phyloP scores from a whole-genome alignment of 1,140 invertebrate genomes.

The Drosophila tristis region DNA sequence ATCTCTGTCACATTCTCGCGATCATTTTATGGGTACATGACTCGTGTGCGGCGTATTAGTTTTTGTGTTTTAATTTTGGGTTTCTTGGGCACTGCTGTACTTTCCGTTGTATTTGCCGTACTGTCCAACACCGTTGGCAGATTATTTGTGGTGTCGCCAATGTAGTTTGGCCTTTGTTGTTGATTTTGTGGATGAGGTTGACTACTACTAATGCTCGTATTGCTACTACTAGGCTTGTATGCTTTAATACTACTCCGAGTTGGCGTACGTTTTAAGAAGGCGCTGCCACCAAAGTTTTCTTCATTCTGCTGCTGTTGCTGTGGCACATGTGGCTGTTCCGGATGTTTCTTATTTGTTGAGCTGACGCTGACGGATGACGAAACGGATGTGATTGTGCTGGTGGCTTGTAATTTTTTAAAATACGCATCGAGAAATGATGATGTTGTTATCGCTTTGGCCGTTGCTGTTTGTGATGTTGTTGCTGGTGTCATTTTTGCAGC shows the following conservation, averaged over 20 bases:
- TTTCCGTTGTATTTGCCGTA: conserved; percentile 49
- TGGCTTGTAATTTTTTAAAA: conserved; percentile 77
- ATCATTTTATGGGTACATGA: conserved; percentile 61
- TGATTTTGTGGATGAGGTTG: conserved; percentile 60
- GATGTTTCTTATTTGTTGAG: conserved; percentile 24
- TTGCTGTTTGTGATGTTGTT: conserved; percentile 44
- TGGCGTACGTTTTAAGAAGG: conserved; percentile 81
- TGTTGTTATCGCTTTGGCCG: conserved; percentile 58
- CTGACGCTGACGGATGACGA: conserved; percentile 62
- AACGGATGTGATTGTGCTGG: conserved; percentile 57
- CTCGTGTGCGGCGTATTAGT: conserved; percentile 82
- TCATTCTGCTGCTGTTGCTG: conserved; percentile 45
- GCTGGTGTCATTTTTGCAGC: conserved; percentile 51
- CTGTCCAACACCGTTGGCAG: conserved; percentile 74
- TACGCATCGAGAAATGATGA: conserved; percentile 76
- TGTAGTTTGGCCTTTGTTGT: conserved; percentile 74
- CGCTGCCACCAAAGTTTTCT: conserved; percentile 55
- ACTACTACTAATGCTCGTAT: conserved; percentile 64
- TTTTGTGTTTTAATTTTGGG: conserved; percentile 84
- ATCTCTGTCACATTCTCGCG: conserved; percentile 6
- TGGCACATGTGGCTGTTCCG: conserved; percentile 37
- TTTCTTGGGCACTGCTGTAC: conserved; percentile 58
- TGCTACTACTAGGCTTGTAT: conserved; percentile 65
- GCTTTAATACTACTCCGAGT: conserved; percentile 63
- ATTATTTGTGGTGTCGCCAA: conserved; percentile 82